These are phyloP conservation scores for Pristionchus entomophagus DNA, from an alignment of 2,888 invertebrate species.

Conservation along the genomic window DNA sequence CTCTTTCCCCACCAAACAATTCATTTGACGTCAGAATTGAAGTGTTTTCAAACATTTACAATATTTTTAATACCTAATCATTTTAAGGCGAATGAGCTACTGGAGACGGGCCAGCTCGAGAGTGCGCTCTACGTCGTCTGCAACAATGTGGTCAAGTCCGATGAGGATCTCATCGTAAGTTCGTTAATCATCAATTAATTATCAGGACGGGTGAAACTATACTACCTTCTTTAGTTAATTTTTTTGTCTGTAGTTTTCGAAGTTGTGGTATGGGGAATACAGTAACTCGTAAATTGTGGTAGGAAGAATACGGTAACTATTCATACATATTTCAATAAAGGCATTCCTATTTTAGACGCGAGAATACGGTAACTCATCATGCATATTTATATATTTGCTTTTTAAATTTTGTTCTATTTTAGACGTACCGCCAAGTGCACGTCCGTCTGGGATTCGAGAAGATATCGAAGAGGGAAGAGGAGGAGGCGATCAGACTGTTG, in stretches of 20 bases:
- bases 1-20: too few species aligned
- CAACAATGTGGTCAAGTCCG: neutral
- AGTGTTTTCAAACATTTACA: too few species aligned
- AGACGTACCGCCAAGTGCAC: constrained; percentile 5
- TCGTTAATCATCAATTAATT: neutral
- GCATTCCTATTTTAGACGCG: neutral
- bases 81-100: constrained; percentile 20
- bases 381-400: too few species aligned
- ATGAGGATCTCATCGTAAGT: constrained; percentile 18
- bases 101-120: constrained; percentile 4
- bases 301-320: too few species aligned
- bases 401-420: neutral
- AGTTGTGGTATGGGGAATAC: too few species aligned
- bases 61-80: neutral
- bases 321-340: neutral
- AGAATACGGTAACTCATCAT: neutral
- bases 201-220: too few species aligned
- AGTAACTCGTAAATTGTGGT: too few species aligned
- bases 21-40: too few species aligned
- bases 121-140: constrained; percentile 8
- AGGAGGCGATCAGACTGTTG: neutral
- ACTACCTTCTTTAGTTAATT: too few species aligned
- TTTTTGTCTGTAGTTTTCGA: too few species aligned
- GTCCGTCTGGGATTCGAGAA: neutral
- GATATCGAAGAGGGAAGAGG: neutral